A percentile compares a stretch with the other conserved stretches of the same genome.
Evolutionary conservation across 2,888 invertebrate genomes (phyloP).

Genomic region (Spatulosminthurus flaviceps): DNA sequence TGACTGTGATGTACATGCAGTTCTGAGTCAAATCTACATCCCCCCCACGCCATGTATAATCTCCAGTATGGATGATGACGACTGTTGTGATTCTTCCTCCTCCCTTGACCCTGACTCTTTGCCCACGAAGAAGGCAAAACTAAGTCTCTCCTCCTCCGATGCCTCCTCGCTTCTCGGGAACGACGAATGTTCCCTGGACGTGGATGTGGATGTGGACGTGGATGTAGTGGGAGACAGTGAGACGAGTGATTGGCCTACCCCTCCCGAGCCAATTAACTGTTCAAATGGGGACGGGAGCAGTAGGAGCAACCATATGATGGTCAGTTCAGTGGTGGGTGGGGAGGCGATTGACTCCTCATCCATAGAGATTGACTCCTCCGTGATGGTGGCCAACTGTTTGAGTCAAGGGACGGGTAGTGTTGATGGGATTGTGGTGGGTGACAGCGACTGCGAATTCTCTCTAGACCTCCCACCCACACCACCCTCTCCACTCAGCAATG

Average conservation of each 20-base stretch:
- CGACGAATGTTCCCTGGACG: slow-evolving; percentile 43
- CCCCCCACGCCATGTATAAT: slow-evolving; percentile 76
- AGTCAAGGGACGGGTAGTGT: slow-evolving; percentile 7
- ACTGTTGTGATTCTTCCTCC: slow-evolving; percentile 47
- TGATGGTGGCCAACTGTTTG: slow-evolving; percentile 18
- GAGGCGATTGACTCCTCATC: slow-evolving; percentile 23
- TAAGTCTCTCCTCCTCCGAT: slow-evolving; percentile 22
- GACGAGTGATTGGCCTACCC: slow-evolving; percentile 62
- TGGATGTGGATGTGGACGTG: slow-evolving; percentile 54
- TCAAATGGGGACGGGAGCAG: no score
- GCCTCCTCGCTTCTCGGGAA: neutral
- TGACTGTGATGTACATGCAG: slow-evolving; percentile 76
- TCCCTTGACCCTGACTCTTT: neutral
- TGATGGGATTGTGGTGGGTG: slow-evolving; percentile 21
- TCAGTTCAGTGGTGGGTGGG: neutral
- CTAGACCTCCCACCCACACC: slow-evolving; percentile 36
- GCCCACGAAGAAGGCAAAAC: slow-evolving; percentile 31
- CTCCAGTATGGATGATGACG: slow-evolving; percentile 68
- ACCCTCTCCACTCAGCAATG: neutral
- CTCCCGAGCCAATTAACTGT: slow-evolving; percentile 56
- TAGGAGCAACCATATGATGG: no score
- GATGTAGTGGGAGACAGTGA: slow-evolving; percentile 62
- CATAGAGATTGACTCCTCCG: slow-evolving; percentile 4
- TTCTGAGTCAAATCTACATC: slow-evolving; percentile 77
- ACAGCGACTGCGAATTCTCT: slow-evolving; percentile 44